A percentile compares a stretch with the other conserved stretches of the same genome.
Evolutionary conservation across 2,113 vertebrate genomes (phyloP).

Genomic region (Ivindomyrus marchei): DNA sequence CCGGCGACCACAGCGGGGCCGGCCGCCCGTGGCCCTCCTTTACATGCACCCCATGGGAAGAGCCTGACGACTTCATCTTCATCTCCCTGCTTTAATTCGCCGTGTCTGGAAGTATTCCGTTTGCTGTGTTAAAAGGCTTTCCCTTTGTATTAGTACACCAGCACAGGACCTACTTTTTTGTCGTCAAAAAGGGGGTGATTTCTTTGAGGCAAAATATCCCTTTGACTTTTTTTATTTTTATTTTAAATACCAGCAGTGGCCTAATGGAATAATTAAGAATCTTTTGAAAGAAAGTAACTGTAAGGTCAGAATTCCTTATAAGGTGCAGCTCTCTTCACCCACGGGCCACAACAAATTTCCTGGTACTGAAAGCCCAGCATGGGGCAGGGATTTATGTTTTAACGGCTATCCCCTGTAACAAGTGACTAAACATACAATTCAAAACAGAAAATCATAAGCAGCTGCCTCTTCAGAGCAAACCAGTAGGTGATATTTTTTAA

Average conservation of each 20-base stretch:
- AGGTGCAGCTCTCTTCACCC: neutral
- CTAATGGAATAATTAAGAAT: neutral
- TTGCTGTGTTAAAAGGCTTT: neutral
- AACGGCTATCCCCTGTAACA: neutral
- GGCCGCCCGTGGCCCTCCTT: neutral
- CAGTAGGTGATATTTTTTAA: neutral
- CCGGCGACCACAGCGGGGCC: neutral
- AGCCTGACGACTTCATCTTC: neutral
- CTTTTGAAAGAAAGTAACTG: neutral
- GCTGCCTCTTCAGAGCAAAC: neutral
- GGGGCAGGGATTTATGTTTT: neutral
- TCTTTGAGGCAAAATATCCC: neutral
- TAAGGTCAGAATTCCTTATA: neutral
- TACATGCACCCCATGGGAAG: neutral
- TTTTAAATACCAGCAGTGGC: neutral
- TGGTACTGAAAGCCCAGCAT: neutral
- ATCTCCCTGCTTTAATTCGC: neutral
- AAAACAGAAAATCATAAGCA: neutral
- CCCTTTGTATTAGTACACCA: neutral
- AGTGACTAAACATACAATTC: neutral
- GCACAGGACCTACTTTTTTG: neutral
- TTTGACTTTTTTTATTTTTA: neutral
- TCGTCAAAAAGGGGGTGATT: neutral
- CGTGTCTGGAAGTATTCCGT: neutral
- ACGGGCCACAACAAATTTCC: neutral